Conservation (phyloP, 2,113 vertebrate species). For the Sphyrna mokarran region DNA sequence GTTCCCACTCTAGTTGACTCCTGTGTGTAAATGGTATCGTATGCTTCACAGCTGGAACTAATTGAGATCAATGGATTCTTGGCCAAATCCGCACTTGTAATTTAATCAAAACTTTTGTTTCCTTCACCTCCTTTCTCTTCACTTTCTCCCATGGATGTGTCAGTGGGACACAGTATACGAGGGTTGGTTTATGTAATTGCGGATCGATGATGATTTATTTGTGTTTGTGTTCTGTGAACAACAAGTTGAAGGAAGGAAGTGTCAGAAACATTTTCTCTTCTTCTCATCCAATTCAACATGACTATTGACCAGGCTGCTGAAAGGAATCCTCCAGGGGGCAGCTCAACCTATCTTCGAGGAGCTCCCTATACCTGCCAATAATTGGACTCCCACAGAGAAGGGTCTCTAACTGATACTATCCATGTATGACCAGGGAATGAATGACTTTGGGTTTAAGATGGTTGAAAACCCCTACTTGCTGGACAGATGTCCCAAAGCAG, state of each 20-base stretch:
- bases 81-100: neutral
- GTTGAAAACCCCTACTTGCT: neutral
- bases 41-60: slow-evolving; percentile 21
- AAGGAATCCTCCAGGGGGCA: neutral
- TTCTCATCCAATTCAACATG: neutral
- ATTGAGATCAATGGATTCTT: slow-evolving; percentile 1
- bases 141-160: neutral
- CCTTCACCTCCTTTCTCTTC: neutral
- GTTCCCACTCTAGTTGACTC: neutral
- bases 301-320: neutral
- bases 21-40: slow-evolving; percentile 19
- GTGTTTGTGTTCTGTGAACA: neutral
- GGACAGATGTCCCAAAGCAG: neutral
- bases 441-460: neutral
- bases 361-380: neutral
- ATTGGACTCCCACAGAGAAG: neutral
- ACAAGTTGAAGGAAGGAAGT: neutral
- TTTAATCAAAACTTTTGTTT: slow-evolving; percentile 18
- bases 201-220: neutral
- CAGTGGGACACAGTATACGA: neutral
- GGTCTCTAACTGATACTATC: neutral
- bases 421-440: neutral
- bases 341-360: neutral
- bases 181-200: neutral
- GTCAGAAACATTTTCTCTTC: neutral